Evolutionary conservation across 1,140 invertebrate genomes (phyloP).

Genomic region (Monochamus saltuarius): DNA sequence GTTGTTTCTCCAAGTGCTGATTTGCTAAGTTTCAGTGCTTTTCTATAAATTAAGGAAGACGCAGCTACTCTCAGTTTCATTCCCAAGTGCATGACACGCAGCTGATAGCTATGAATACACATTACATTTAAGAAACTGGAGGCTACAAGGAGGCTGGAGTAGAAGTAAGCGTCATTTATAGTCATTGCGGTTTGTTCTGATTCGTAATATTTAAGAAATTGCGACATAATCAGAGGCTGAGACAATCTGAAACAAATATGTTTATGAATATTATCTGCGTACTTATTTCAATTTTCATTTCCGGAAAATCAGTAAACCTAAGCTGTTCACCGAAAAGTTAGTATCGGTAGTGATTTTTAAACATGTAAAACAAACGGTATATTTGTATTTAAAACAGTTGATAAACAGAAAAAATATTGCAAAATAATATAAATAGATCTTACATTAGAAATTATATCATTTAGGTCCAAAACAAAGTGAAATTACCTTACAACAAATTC

Average conservation of each 20-base stretch:
- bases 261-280: too few relatives aligned
- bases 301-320: too few relatives aligned
- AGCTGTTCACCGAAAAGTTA: too few relatives aligned
- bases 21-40: slow-evolving; percentile 63
- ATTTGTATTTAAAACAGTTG: too few relatives aligned
- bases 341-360: too few relatives aligned
- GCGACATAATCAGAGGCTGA: slow-evolving; percentile 40
- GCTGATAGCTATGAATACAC: slow-evolving; percentile 77
- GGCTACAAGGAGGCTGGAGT: slow-evolving; percentile 68
- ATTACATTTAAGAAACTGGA: slow-evolving; percentile 63
- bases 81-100: slow-evolving; percentile 67
- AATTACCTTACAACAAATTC: slow-evolving; percentile 27
- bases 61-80: slow-evolving; percentile 80
- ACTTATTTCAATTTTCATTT: too few relatives aligned
- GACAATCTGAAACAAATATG: slow-evolving; percentile 50
- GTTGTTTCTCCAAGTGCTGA: slow-evolving; percentile 73
- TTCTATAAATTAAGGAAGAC: slow-evolving; percentile 79
- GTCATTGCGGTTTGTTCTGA: slow-evolving; percentile 22
- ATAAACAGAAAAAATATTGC: too few relatives aligned
- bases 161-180: slow-evolving; percentile 62
- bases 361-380: too few relatives aligned
- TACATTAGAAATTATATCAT: too few relatives aligned
- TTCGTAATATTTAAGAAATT: slow-evolving; percentile 30
- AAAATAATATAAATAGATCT: too few relatives aligned
- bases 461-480: too few relatives aligned